Evolutionary conservation across 1,140 invertebrate species (phyloP).

Genomic region (Heliconius himera): DNA sequence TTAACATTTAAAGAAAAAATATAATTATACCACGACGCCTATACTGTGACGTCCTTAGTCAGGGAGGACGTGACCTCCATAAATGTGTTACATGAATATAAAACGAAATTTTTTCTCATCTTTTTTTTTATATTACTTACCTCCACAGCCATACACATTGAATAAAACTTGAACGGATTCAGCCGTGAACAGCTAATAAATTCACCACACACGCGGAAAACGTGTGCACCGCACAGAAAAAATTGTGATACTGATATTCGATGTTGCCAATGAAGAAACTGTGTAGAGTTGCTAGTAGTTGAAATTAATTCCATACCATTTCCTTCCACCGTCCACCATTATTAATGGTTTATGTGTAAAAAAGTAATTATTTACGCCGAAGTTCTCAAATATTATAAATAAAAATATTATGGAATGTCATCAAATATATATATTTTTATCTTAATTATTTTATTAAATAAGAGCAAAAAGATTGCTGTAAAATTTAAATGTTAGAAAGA

Average conservation of each 20-base stretch:
- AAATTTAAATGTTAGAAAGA: too few relatives aligned
- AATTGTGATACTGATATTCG: slow-evolving; percentile 55
- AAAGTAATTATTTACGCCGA: too few relatives aligned
- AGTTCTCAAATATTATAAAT: too few relatives aligned
- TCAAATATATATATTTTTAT: too few relatives aligned
- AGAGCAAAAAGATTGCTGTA: too few relatives aligned
- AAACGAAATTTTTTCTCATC: background rate
- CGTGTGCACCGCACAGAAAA: slow-evolving; percentile 74
- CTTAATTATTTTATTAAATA: too few relatives aligned
- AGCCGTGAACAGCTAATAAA: slow-evolving; percentile 78
- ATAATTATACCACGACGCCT: slow-evolving; percentile 61
- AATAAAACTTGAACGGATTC: slow-evolving; percentile 81
- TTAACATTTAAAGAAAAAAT: slow-evolving; percentile 49
- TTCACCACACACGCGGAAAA: slow-evolving; percentile 74
- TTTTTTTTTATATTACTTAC: slow-evolving; percentile 56
- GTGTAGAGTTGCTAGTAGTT: slow-evolving; percentile 19
- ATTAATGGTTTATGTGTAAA: background rate
- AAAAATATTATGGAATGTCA: too few relatives aligned
- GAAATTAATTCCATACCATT: background rate
- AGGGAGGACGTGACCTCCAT: slow-evolving; percentile 61
- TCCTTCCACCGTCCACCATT: background rate
- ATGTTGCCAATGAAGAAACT: slow-evolving; percentile 44
- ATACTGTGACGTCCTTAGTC: slow-evolving; percentile 56
- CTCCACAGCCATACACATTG: slow-evolving; percentile 83
- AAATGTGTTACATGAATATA: slow-evolving; percentile 23